Evolutionary conservation across 2,113 vertebrate species (phyloP).

Genomic region (Ailuropoda melanoleuca): DNA sequence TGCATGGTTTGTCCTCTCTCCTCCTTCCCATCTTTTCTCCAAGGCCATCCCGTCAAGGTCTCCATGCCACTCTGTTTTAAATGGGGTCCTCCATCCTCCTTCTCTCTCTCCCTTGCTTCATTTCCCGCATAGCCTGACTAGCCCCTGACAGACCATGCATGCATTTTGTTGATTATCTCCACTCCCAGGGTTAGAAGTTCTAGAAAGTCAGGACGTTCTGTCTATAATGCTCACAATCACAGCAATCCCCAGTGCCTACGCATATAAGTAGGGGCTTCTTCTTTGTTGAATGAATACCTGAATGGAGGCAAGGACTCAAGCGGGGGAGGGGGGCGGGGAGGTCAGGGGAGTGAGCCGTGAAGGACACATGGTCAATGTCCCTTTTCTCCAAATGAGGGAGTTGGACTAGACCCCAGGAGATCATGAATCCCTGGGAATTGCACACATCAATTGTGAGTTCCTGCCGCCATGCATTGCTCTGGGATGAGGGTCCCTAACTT

Average conservation of each 20-base stretch:
- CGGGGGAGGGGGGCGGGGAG: neutral
- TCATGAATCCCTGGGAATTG: accelerated
- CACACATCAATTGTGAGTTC: accelerated
- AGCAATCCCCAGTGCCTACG: neutral
- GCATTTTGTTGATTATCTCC: neutral
- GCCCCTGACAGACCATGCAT: neutral
- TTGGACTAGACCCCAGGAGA: neutral
- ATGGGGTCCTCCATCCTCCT: neutral
- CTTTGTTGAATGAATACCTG: neutral
- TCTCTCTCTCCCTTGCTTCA: neutral
- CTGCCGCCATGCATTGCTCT: neutral
- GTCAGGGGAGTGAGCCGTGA: neutral
- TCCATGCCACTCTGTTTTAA: neutral
- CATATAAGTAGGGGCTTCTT: neutral
- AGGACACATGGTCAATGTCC: neutral
- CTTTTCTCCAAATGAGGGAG: neutral
- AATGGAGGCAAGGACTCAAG: neutral
- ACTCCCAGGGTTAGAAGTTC: neutral
- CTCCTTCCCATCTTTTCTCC: neutral
- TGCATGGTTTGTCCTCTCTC: neutral
- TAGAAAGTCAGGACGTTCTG: neutral
- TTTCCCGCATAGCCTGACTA: neutral
- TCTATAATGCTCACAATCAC: neutral
- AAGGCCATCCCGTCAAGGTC: neutral
- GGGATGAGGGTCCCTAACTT: neutral